phyloP scores from a whole-genome alignment of 2,113 vertebrate species.

The Ahaetulla prasina region DNA sequence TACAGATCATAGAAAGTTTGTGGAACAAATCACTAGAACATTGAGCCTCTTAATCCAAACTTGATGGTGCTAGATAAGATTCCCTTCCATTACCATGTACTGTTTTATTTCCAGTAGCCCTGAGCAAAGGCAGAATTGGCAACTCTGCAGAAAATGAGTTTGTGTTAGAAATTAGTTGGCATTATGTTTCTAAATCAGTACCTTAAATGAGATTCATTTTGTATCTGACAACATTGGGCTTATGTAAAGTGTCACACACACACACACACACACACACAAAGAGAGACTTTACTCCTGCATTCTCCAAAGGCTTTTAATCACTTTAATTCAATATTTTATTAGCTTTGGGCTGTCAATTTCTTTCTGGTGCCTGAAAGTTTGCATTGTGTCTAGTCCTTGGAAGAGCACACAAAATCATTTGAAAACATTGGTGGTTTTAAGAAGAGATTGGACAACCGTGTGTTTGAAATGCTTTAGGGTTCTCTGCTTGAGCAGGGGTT shows the following conservation, averaged over 20 bases:
- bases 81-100: background rate
- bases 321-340: conserved; percentile 8
- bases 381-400: background rate
- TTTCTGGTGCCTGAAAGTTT: background rate
- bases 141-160: background rate
- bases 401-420: background rate
- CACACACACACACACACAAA: background rate
- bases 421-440: background rate
- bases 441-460: background rate
- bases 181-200: conserved; percentile 13
- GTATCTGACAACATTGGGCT: background rate
- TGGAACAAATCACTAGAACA: background rate
- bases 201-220: conserved; percentile 16
- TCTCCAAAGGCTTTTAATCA: conserved; percentile 8
- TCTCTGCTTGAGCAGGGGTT: background rate
- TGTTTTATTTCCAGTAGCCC: background rate
- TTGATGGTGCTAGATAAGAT: background rate
- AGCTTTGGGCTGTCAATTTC: background rate
- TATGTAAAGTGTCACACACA: background rate
- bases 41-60: background rate
- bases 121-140: background rate
- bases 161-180: background rate
- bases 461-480: background rate
- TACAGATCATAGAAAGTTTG: background rate
- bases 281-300: background rate